Evolutionary conservation across 2,888 invertebrate genomes (phyloP).

Genomic region (Gymnoscelis rufifasciata): DNA sequence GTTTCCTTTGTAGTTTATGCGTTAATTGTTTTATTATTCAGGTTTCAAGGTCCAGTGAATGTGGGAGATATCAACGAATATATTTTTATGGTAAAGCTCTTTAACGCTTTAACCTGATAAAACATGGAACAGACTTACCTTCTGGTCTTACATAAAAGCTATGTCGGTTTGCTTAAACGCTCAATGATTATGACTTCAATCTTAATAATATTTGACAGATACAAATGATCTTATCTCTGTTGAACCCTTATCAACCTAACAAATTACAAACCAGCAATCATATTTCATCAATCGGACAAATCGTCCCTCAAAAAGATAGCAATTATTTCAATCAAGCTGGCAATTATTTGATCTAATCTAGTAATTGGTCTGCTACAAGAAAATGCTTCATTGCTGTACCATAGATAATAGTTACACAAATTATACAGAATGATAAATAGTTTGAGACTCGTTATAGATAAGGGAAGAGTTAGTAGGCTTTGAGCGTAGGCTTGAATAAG

Average conservation of each 20-base stretch:
- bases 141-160: neutral
- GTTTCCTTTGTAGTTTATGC: slow-evolving; percentile 47
- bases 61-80: slow-evolving; percentile 26
- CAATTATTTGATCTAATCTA: slow-evolving; percentile 39
- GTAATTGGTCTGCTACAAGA: slow-evolving; percentile 39
- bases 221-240: neutral
- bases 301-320: slow-evolving; percentile 22
- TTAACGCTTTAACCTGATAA: no score
- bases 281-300: slow-evolving; percentile 21
- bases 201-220: neutral
- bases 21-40: slow-evolving; percentile 43
- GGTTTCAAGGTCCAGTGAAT: slow-evolving; percentile 36
- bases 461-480: slow-evolving; percentile 6
- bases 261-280: slow-evolving; percentile 17
- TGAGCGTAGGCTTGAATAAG: slow-evolving; percentile 68
- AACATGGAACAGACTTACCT: no score
- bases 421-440: slow-evolving; percentile 7
- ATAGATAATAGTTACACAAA: slow-evolving; percentile 8
- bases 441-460: slow-evolving; percentile 4
- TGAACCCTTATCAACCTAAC: neutral
- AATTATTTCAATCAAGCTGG: slow-evolving; percentile 24
- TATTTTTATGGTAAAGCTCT: neutral
- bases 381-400: slow-evolving; percentile 41
- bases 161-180: neutral
- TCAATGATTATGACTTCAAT: neutral